phyloP scores from a whole-genome alignment of 2,888 invertebrate species.

The Hofmannophila pseudospretella region DNA sequence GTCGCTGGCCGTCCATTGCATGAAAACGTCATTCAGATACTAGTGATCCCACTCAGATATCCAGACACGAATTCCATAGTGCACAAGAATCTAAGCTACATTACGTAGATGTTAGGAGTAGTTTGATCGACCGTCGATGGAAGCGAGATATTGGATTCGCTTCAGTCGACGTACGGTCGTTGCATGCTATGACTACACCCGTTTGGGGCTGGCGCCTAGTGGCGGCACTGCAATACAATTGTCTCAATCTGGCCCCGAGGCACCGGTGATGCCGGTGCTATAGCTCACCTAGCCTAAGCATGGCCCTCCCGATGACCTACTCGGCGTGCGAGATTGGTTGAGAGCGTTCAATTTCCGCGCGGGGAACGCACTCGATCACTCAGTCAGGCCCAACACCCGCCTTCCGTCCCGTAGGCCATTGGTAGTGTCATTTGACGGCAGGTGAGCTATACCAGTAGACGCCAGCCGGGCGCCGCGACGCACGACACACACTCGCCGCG shows the following conservation, averaged over 20 bases:
- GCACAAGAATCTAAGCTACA: constrained; percentile 49
- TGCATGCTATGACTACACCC: constrained; percentile 66
- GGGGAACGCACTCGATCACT: no score
- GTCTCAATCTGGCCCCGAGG: background rate
- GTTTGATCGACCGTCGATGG: constrained; percentile 39
- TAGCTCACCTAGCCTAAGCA: no score
- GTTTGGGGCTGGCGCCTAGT: constrained; percentile 44
- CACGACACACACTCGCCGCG: constrained; percentile 61
- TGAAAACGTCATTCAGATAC: constrained; percentile 59
- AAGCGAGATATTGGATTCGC: constrained; percentile 24
- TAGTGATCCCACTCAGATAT: constrained; percentile 46
- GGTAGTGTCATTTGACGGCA: no score
- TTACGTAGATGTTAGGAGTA: constrained; percentile 44
- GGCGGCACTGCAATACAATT: constrained; percentile 14
- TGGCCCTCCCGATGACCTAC: no score
- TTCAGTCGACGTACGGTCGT: constrained; percentile 43
- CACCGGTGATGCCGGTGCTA: constrained; percentile 4
- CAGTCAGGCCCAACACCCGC: no score
- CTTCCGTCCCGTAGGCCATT: no score
- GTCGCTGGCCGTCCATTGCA: constrained; percentile 69
- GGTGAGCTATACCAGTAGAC: no score
- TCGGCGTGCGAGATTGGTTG: no score
- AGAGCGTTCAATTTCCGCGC: no score
- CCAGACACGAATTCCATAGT: constrained; percentile 55
- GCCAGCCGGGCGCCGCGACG: constrained; percentile 13